These are phyloP conservation scores for Crioceris asparagi DNA, from an alignment of 2,888 invertebrate genomes.

Conservation along the genomic window DNA sequence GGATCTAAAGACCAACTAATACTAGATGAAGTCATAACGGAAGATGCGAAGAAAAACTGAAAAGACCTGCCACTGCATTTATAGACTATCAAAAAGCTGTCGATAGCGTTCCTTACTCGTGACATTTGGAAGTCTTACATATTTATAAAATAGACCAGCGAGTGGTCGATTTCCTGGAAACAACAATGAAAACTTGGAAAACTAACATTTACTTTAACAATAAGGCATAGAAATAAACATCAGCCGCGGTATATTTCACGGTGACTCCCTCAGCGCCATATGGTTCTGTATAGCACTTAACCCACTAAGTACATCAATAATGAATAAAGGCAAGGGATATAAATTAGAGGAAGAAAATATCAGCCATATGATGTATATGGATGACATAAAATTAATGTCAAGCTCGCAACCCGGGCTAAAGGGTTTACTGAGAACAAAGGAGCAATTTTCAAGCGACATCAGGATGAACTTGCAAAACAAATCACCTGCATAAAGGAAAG, in stretches of 20 bases:
- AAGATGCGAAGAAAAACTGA: background rate
- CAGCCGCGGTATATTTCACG: too few relatives aligned
- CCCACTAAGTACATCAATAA: slow-evolving; percentile 1
- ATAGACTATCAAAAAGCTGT: background rate
- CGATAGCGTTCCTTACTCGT: background rate
- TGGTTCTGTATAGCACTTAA: background rate
- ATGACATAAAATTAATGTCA: slow-evolving; percentile 1
- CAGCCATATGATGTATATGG: background rate
- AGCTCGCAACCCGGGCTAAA: background rate
- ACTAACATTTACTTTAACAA: background rate
- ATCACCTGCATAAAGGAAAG: background rate
- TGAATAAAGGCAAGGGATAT: background rate
- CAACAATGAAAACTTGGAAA: background rate
- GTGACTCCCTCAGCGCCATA: too few relatives aligned
- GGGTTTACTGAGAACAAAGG: background rate
- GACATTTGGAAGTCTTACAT: background rate
- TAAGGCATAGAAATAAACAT: too few relatives aligned
- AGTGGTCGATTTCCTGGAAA: background rate
- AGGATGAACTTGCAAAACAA: background rate
- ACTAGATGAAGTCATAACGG: background rate
- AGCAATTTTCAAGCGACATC: background rate
- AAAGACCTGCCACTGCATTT: background rate
- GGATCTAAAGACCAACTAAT: background rate
- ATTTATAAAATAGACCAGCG: background rate
- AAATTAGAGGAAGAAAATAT: background rate